Percentiles rank a stretch among this genome's conserved stretches.
Evolutionary conservation across 2,113 vertebrate genomes (phyloP).

Genomic region (Ptyas mucosa): DNA sequence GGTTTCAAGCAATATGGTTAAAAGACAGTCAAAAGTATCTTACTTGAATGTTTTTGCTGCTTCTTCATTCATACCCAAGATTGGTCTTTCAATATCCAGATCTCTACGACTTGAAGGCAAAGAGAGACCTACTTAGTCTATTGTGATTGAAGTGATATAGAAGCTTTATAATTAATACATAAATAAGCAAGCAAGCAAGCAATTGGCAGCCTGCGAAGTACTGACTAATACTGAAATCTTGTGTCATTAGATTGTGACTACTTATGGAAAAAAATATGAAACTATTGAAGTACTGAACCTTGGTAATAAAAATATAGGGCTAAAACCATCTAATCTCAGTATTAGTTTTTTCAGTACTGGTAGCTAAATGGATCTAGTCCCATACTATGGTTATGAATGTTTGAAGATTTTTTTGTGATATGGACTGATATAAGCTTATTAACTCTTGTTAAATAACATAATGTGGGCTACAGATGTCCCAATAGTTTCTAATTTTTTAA

Average conservation of each 20-base stretch:
- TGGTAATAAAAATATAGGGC: not conserved
- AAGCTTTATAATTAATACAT: not conserved
- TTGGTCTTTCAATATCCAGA: constrained; percentile 89
- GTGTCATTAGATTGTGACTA: not conserved
- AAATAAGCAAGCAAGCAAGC: not conserved
- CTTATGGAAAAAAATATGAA: not conserved
- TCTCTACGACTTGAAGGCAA: constrained; percentile 83
- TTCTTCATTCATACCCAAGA: constrained; percentile 79
- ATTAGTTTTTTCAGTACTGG: not conserved
- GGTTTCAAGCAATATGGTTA: not conserved
- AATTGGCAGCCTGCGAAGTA: not conserved
- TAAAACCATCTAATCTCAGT: not conserved
- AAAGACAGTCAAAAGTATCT: constrained; percentile 50
- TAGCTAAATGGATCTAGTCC: not conserved
- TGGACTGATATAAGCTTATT: not conserved
- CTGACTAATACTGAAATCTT: not conserved
- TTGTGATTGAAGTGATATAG: not conserved
- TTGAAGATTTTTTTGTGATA: not conserved
- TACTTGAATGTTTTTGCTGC: constrained; percentile 87
- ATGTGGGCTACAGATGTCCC: not conserved
- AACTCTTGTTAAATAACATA: not conserved
- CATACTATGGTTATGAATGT: not conserved
- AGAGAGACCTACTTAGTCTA: constrained; percentile 19
- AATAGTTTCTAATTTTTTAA: not conserved
- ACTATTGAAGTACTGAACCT: not conserved